Conservation (phyloP, 2,113 vertebrate genomes). For the Coturnix japonica region DNA sequence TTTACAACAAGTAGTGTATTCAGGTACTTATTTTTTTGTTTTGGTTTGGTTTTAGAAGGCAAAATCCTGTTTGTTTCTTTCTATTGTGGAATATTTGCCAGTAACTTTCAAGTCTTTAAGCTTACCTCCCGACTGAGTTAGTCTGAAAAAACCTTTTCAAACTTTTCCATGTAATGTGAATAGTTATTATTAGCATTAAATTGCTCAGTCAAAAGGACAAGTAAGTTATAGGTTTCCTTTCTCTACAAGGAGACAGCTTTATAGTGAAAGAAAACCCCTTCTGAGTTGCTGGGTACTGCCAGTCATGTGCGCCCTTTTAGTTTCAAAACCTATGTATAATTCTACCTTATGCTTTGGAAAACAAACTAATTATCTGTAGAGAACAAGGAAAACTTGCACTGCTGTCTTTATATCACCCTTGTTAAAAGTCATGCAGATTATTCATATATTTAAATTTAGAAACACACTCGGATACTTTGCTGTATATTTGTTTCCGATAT, state of each 20-base stretch:
- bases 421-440: background rate
- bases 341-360: background rate
- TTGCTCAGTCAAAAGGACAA: background rate
- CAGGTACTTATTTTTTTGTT: background rate
- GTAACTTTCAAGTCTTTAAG: background rate
- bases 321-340: background rate
- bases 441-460: conserved; percentile 27
- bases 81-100: background rate
- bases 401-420: background rate
- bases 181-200: background rate
- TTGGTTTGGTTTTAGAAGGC: background rate
- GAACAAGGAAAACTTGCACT: background rate
- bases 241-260: background rate
- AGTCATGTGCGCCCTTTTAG: background rate
- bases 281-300: background rate
- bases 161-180: background rate
- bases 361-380: background rate
- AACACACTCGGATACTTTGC: background rate
- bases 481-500: background rate
- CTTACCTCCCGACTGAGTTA: background rate
- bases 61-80: background rate
- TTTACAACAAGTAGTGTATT: background rate
- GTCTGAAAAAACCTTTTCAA: background rate
- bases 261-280: background rate
- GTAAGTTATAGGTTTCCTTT: background rate